These are phyloP conservation scores for Cerastis rubricosa DNA, from an alignment of 2,888 invertebrate species.

Conservation along the genomic window DNA sequence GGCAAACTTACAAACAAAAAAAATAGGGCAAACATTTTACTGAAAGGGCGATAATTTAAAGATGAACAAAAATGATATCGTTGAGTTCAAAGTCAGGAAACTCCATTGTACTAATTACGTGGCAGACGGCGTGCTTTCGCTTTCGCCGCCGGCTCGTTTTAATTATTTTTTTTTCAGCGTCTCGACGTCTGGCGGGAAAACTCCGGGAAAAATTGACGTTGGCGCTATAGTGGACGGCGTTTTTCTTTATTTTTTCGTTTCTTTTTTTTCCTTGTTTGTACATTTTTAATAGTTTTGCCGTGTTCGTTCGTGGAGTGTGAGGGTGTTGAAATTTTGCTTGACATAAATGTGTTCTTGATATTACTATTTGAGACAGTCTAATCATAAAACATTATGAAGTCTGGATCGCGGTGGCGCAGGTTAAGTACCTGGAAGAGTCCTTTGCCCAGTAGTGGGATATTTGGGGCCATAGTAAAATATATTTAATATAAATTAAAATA, in stretches of 20 bases:
- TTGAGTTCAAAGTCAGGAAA: slow-evolving; percentile 90
- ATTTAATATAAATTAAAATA: not conserved
- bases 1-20: slow-evolving; percentile 58
- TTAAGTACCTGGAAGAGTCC: not conserved
- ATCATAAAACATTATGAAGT: too few relatives aligned
- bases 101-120: slow-evolving; percentile 91
- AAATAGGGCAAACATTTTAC: slow-evolving; percentile 69
- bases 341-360: not conserved
- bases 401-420: not conserved
- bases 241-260: not conserved
- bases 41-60: slow-evolving; percentile 72
- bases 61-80: slow-evolving; percentile 86
- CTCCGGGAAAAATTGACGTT: slow-evolving; percentile 85
- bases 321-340: not conserved
- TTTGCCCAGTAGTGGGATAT: not conserved
- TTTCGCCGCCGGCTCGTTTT: slow-evolving; percentile 89
- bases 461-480: not conserved
- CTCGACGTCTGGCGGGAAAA: slow-evolving; percentile 89
- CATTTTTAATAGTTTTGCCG: not conserved
- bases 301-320: not conserved
- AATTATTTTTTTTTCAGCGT: slow-evolving; percentile 90
- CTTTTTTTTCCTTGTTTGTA: not conserved
- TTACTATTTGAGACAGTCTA: too few relatives aligned
- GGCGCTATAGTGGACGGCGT: slow-evolving; percentile 65
- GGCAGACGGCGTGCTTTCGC: slow-evolving; percentile 90